A percentile compares a stretch with the other conserved stretches of the same genome.
These are phyloP conservation scores for Uria lomvia DNA, from an alignment of 2,113 vertebrate genomes.

Conservation along the genomic window DNA sequence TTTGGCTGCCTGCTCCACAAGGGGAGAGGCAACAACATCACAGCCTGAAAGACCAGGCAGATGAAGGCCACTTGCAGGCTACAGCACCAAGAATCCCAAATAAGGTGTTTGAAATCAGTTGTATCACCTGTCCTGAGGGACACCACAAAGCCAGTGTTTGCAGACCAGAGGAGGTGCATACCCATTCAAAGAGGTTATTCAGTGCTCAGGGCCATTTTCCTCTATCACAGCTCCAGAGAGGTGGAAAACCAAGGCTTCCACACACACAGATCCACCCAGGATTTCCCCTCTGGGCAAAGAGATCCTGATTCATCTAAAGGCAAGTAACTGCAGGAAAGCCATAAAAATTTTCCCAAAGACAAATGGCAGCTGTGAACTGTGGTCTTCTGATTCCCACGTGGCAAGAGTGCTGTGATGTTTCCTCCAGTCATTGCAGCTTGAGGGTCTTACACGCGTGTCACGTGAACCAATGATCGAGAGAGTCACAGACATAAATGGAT, in stretches of 20 bases:
- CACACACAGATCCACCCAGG: background rate
- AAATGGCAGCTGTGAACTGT: background rate
- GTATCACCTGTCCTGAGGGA: background rate
- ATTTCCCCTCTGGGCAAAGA: background rate
- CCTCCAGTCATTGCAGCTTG: background rate
- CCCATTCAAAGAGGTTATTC: background rate
- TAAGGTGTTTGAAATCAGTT: background rate
- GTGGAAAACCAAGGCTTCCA: background rate
- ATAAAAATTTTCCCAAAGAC: background rate
- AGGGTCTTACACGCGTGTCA: background rate
- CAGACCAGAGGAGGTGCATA: background rate
- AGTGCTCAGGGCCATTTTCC: background rate
- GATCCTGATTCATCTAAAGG: background rate
- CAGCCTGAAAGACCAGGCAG: background rate
- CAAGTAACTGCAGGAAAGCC: background rate
- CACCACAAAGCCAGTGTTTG: accelerated
- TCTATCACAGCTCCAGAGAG: background rate
- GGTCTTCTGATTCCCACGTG: background rate
- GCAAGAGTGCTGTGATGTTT: background rate
- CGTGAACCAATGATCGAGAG: accelerated
- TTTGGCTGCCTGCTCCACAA: background rate
- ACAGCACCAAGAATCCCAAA: background rate
- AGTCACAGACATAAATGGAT: accelerated
- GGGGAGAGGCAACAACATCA: accelerated
- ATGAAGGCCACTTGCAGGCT: background rate